Evolutionary conservation across 2,888 invertebrate genomes (phyloP), one percentile per base, ranked within the genome.

Genomic region (Halictus quadricinctus): DNA sequence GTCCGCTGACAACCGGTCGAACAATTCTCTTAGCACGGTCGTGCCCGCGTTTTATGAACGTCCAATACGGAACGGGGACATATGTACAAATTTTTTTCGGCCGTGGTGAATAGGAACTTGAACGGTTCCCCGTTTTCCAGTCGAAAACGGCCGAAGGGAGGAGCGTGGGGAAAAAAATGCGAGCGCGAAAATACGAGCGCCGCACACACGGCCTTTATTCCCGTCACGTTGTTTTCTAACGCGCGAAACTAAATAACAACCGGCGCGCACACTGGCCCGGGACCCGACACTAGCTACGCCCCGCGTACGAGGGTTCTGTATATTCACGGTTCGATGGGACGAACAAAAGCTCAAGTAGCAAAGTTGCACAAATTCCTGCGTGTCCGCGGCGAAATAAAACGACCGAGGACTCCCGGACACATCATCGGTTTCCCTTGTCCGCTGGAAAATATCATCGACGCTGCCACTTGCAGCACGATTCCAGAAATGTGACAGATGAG

Each of bases 171-270:
- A 15, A 15, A 60, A 75, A 79, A 81, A 78, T 18, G 75, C 64
- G 21, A 48, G 12, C 21, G 25, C 66, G 76, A 66, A 78, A 75
- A 81, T 46, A 76, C 12, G 41, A 25, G 48, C 15, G 29, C 15
- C 36, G 36, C 21, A 46, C 48, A 36, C 80, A 0, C 36, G 21
- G 48, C 58, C 58, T 66, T 60, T 77, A 76, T 83, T 82, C 81
- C 80, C 72, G 74, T 73, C 76, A 64, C 58, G 76, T 58, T 76
- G 79, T 87, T 60, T 80, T 76, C 66, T 18, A 70, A 54, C 69
- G 80, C 82, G 80, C n/a, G 84, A 72, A 81, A 79, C 80, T 79
- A 81, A 87, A 85, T 80, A 88, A 85, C 87, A 77, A 77, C 73
- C 79, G 64, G 75, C 64, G 64, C 58, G 81, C 79, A 18, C 18